These are phyloP conservation scores for Nebria ingens DNA, from an alignment of 1,140 invertebrate genomes.

Conservation along the genomic window DNA sequence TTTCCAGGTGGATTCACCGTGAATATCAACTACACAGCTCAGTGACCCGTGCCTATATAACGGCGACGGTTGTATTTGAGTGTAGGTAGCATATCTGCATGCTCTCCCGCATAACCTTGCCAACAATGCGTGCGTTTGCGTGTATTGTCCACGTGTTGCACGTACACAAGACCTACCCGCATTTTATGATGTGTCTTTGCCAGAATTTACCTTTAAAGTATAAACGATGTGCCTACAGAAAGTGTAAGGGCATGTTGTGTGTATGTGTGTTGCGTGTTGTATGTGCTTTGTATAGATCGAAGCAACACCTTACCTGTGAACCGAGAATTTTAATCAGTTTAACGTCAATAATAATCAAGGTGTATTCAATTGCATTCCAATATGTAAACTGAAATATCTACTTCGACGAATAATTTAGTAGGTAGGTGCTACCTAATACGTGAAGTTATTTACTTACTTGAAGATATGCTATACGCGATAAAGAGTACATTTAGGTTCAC, in stretches of 20 bases:
- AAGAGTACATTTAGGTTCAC: no score
- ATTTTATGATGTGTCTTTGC: no score
- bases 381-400: no score
- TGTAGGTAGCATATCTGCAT: not conserved
- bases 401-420: no score
- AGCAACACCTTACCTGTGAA: not conserved
- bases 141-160: not conserved
- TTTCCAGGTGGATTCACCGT: not conserved
- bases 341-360: not conserved
- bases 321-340: no score
- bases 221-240: not conserved
- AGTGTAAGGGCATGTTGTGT: not conserved
- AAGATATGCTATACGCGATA: no score
- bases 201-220: no score
- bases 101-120: no score
- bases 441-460: no score
- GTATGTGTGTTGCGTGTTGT: not conserved
- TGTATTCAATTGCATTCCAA: not conserved
- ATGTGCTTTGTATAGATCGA: not conserved
- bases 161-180: no score
- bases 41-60: slow-evolving; percentile 5
- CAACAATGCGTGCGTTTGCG: not conserved
- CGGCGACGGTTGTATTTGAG: no score
- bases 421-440: no score
- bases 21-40: slow-evolving; percentile 8